These are phyloP conservation scores for Tympanuchus pallidicinctus DNA, from an alignment of 2,113 vertebrate genomes.

Conservation along the genomic window DNA sequence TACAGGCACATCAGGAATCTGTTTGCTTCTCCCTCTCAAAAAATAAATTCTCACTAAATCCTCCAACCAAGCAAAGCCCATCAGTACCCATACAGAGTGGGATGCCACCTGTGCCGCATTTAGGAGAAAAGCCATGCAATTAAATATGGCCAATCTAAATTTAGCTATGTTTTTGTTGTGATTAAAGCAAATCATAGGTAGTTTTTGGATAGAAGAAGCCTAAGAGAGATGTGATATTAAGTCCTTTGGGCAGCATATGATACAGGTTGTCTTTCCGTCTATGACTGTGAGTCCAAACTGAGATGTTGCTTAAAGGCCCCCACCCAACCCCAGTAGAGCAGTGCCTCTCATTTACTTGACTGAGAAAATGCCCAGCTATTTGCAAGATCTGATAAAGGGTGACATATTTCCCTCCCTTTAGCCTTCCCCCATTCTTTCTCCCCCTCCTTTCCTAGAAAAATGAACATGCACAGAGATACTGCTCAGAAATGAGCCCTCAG, in stretches of 20 bases:
- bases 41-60: not conserved
- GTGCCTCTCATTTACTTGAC: conserved; percentile 3
- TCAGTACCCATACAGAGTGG: not conserved
- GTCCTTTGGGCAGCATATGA: not conserved
- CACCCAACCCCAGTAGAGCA: not conserved
- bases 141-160: not conserved
- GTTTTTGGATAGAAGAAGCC: not conserved
- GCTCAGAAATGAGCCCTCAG: conserved; percentile 73
- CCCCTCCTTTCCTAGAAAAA: conserved; percentile 13
- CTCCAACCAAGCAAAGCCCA: not conserved
- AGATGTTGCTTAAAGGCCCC: not conserved
- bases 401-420: conserved; percentile 59
- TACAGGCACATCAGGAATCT: conserved; percentile 47
- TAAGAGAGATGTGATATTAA: not conserved
- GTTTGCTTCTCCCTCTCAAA: conserved; percentile 32
- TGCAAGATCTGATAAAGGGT: conserved; percentile 44
- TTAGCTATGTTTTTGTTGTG: not conserved
- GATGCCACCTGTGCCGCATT: not conserved
- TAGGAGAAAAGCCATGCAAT: not conserved
- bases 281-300: not conserved
- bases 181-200: not conserved
- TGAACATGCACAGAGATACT: conserved; percentile 43
- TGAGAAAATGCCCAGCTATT: conserved; percentile 33
- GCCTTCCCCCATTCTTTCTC: conserved; percentile 7
- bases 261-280: not conserved